Evolutionary conservation across 2,797 vertebrate genomes (phyloP), one percentile per base, ranked within the genome.

Genomic region (Galaxias olidus): DNA sequence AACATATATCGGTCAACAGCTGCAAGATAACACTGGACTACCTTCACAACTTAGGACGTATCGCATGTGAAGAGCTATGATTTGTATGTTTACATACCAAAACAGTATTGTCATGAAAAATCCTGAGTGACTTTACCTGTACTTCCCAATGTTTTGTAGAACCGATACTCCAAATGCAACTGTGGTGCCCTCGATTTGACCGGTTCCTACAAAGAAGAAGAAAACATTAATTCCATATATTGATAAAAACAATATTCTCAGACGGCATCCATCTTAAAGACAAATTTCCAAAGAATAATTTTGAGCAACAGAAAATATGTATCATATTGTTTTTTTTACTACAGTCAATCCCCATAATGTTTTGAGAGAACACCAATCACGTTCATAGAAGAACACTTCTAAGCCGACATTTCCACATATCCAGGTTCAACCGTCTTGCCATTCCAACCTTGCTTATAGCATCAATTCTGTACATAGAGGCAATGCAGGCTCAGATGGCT

Each of bases 171-270:
- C 91, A 99, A 92, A 90, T 99, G 98, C 79, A 99, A 93, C 86
- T 99, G 97, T 30, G 98, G 98, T 41, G 98, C 97, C 76, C 98
- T 94, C 10, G 98, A 99, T 87, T 99, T 99, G 80, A 99, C 97
- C 82, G 96, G 97, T 93, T 99, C 98, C 98, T 99, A 78, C 61
- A 84, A 73, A 69, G 73, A 15, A n/a, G 58, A 71, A 14, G 71
- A 83, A 17, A 76, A 76, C 55, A 15, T 81, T 54, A n/a, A 74
- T 58, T 74, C 64, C 1, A n/a, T 49, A 0, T 6, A 65, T 61
- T 46, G 63, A 53, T 46, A 68, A 6, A 46, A 20, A 10, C 48
- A 69, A 13, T 18, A 48, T 51, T 15, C 9, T 19, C 18, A 5
- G 9, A 20, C 41, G 40, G 17, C 56, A 13, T 58, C 3, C 10